These are phyloP conservation scores for Drosophila parthenogenetica DNA, from an alignment of 2,888 invertebrate genomes.

Conservation along the genomic window DNA sequence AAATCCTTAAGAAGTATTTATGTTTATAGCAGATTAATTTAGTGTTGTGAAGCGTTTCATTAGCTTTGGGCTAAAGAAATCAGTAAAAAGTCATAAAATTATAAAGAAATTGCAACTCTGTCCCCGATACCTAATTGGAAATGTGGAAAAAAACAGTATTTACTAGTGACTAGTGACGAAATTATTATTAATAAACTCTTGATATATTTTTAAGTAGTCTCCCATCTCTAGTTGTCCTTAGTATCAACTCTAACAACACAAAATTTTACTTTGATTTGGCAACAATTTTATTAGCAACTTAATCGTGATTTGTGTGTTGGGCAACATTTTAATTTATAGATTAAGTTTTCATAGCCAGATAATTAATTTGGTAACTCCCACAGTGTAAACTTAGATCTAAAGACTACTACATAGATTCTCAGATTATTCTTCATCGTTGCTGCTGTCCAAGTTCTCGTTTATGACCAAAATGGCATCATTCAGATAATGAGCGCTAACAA, in stretches of 20 bases:
- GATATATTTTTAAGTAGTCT: neutral
- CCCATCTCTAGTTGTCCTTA: neutral
- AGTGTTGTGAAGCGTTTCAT: neutral
- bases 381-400: neutral
- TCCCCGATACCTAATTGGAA: too few species aligned
- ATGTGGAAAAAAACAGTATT: too few species aligned
- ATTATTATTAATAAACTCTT: too few species aligned
- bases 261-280: conserved; percentile 81
- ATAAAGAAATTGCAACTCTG: neutral
- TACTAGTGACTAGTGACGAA: too few species aligned
- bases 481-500: conserved; percentile 48
- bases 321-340: conserved; percentile 72
- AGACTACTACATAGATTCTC: neutral
- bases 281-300: conserved; percentile 81
- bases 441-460: conserved; percentile 56
- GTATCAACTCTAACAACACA: conserved; percentile 53
- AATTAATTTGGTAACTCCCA: conserved; percentile 54
- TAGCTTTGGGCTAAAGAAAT: neutral
- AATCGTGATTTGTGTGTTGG: conserved; percentile 80
- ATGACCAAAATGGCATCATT: conserved; percentile 53
- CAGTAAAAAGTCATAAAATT: neutral
- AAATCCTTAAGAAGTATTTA: conserved; percentile 20
- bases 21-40: conserved; percentile 32
- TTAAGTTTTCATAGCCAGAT: conserved; percentile 66
- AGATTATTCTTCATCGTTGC: conserved; percentile 32